These are phyloP conservation scores for Drosophila fungiperda DNA, from an alignment of 2,888 invertebrate genomes.

Conservation along the genomic window DNA sequence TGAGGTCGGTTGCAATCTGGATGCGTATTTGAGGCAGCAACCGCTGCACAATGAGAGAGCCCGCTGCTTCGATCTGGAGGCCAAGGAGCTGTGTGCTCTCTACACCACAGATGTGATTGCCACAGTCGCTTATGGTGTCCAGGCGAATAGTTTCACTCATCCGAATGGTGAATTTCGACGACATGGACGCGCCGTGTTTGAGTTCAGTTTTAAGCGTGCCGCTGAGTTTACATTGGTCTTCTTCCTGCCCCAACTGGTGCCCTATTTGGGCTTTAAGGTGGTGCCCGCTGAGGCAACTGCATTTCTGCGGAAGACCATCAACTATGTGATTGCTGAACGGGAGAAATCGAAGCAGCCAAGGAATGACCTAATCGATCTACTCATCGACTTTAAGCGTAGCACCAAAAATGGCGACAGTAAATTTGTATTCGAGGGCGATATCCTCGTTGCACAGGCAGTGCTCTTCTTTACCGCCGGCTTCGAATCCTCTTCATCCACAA, in stretches of 20 bases:
- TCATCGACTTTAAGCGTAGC: constrained; percentile 85
- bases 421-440: constrained; percentile 81
- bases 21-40: constrained; percentile 73
- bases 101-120: constrained; percentile 86
- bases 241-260: constrained; percentile 84
- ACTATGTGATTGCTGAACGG: constrained; percentile 84
- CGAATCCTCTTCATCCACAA: constrained; percentile 85
- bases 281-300: constrained; percentile 79
- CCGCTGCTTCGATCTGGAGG: constrained; percentile 74
- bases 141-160: constrained; percentile 85
- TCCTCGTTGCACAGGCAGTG: constrained; percentile 84
- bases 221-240: constrained; percentile 84
- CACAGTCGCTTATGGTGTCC: constrained; percentile 85
- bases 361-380: constrained; percentile 86
- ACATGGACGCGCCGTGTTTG: constrained; percentile 84
- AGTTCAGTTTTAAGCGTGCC: constrained; percentile 77
- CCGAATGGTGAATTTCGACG: constrained; percentile 85
- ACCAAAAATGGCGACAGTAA: constrained; percentile 65
- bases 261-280: constrained; percentile 82
- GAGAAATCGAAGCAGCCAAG: constrained; percentile 82
- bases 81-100: constrained; percentile 83
- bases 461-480: constrained; percentile 85
- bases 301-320: constrained; percentile 85
- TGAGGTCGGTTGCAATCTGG: constrained; percentile 81
- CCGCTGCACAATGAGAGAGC: constrained; percentile 62